Base-by-base conservation (phyloP, 2,797 vertebrate genomes). In the Protonibea diacanthus region DNA sequence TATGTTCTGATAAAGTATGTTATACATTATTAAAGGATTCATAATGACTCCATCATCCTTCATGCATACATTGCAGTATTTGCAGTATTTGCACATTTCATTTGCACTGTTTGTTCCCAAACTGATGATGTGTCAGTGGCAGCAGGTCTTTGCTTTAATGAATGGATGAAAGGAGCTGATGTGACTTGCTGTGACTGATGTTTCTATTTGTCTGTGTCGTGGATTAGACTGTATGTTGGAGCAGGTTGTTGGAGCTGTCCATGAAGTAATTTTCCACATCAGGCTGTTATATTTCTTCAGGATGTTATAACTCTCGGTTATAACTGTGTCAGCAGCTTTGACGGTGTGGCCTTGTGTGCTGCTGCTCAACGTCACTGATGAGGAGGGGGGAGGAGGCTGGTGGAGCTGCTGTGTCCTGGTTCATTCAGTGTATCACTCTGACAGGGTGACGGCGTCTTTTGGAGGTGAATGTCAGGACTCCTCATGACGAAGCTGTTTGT, bases 361-460 rank as follows among this genome's bases (percentile, higher is more conserved):
- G 67, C 69, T 69, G 53, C 53, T 29, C 21, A 21, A 6, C 33
- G 45, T 51, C 58, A 5, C 52, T 57, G 70, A 44, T 48, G 44
- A 20, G 21, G 51, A 44, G 0, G 51, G 27, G 57, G 64, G 52
- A 47, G 63, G 56, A 63, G 33, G 33, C 18, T 0, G n/a, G 33
- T 53, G 59, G 53, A 62, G 20, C 2, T 6, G 21, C 21, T 59
- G 45, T 4, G 10, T 56, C 57, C 29, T 51, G 33, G 8, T 59
- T 45, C 61, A 83, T 49, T 76, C 80, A 77, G 69, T 82, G 75
- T 74, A 45, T 86, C 76, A 83, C 51, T 17, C 45, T 63, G 84
- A 81, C 86, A 87, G 76, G 56, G 49, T 69, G 56, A 61, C 55
- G 45, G 66, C 76, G 44, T 29, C n/a, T 73, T 76, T 62, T 67